A percentile compares a stretch with the other conserved stretches of the same genome.
Evolutionary conservation across 92 coral and sea anemone species (phyloP).

Genomic region (Desmophyllum pertusum): DNA sequence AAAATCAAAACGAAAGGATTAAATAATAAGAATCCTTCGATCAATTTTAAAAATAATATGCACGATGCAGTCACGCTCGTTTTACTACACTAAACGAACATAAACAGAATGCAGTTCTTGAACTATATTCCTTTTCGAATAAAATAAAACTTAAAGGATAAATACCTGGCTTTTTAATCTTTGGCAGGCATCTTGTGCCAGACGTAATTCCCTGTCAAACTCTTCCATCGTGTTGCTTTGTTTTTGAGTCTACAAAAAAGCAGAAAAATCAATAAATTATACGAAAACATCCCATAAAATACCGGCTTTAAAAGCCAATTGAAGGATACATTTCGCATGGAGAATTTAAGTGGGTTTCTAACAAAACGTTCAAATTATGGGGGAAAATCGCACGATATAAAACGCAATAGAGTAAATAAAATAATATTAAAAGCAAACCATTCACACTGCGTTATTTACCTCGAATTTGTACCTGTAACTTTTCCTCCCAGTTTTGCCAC

Average conservation of each 20-base stretch:
- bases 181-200: slow-evolving; percentile 89
- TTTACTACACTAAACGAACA: background rate
- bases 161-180: slow-evolving; percentile 93
- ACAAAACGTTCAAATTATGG: background rate
- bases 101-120: background rate
- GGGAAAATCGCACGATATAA: background rate
- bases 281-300: background rate
- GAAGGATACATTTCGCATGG: background rate
- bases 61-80: background rate
- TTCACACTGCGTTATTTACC: background rate
- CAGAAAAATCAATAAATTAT: background rate
- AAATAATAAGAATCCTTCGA: background rate
- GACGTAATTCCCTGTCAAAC: slow-evolving; percentile 75
- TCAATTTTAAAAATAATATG: background rate
- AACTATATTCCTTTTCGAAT: background rate
- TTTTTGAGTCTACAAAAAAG: slow-evolving; percentile 68
- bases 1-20: background rate
- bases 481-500: background rate
- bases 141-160: background rate
- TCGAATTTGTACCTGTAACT: background rate
- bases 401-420: background rate
- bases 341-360: background rate
- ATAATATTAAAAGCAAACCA: background rate
- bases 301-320: no score
- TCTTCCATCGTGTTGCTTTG: slow-evolving; percentile 94